phyloP scores from a whole-genome alignment of 2,888 invertebrate genomes.

The Caenorhabditis plicata region DNA sequence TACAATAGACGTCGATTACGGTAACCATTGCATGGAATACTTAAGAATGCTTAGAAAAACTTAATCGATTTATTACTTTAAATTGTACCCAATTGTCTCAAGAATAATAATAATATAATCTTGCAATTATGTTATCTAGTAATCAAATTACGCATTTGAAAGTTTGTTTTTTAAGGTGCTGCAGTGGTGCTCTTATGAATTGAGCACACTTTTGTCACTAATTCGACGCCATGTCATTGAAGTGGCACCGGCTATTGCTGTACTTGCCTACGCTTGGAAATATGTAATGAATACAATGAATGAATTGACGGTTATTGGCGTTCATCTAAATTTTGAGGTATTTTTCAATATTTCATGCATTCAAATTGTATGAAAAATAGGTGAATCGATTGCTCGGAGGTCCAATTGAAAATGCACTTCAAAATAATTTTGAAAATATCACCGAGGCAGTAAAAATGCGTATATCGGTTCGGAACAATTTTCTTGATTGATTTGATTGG shows the following conservation, averaged over 20 bases:
- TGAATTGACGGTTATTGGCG: conserved; percentile 71
- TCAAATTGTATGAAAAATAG: conserved; percentile 4
- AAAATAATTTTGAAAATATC: conserved; percentile 80
- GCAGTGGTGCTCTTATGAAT: conserved; percentile 61
- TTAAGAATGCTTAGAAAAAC: no score
- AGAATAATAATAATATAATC: no score
- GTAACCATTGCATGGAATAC: no score
- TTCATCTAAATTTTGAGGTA: conserved; percentile 84
- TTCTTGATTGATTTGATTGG: not conserved
- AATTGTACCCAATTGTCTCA: no score
- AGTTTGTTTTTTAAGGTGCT: no score
- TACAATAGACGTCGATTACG: no score
- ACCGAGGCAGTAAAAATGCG: conserved; percentile 79
- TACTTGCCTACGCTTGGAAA: conserved; percentile 56
- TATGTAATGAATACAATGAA: conserved; percentile 58
- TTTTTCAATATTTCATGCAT: not conserved
- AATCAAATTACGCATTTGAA: no score
- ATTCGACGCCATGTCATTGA: conserved; percentile 63
- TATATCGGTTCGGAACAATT: conserved; percentile 65
- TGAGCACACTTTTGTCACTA: conserved; percentile 54
- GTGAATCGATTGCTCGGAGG: conserved; percentile 81
- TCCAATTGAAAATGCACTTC: conserved; percentile 77
- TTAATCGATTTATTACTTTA: no score
- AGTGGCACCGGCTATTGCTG: conserved; percentile 62
- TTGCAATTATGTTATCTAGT: not conserved